Evolutionary conservation across 92 coral and sea anemone species (phyloP), one percentile per base, ranked within the genome.

Genomic region (Phenganax stokvisi): DNA sequence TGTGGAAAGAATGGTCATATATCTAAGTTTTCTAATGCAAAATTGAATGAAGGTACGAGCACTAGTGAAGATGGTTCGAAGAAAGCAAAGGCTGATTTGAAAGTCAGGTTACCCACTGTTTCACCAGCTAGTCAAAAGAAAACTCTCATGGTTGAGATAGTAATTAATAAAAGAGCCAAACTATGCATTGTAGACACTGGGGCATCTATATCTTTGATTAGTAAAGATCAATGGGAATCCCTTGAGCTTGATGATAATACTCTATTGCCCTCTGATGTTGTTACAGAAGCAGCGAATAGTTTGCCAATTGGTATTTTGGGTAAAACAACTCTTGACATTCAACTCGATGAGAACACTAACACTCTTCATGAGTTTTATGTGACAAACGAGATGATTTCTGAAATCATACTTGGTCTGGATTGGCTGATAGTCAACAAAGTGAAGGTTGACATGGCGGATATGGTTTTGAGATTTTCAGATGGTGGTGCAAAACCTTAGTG

Each of bases 281-380:
- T 61, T 12, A 25, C 20, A 12, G 67, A 61, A 61, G 67, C 67
- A 17, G 67, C 67, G 16, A 61, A 61, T 7, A 61, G 25, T n/a
- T 61, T 25, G 16, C 67, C 67, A 17, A 61, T 61, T 61, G 67
- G 17, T 6, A 61, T 61, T 61, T 61, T 61, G 67, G 67, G 67
- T 28, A 61, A 61, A 61, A 61, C 67, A 17, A 12, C 67, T 28
- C 25, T 61, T 17, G 13, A 61, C 25, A 7, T 61, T 17, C 25
- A 12, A n/a, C 25, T 61, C 1, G 67, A 61, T 61, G 28, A 61
- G 25, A 61, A 61, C 67, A 12, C 16, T 28, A 61, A 61, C 4
- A 37, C 47, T 37, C 47, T 37, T 37, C 47, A 37, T 37, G 47
- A 61, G 25, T 61, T 61, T 61, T 61, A 3, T 61, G 67, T 61